Percentiles rank a stretch among this genome's conserved stretches.
phyloP scores from a whole-genome alignment of 1,140 invertebrate genomes.

The Matsumurasca onukii region DNA sequence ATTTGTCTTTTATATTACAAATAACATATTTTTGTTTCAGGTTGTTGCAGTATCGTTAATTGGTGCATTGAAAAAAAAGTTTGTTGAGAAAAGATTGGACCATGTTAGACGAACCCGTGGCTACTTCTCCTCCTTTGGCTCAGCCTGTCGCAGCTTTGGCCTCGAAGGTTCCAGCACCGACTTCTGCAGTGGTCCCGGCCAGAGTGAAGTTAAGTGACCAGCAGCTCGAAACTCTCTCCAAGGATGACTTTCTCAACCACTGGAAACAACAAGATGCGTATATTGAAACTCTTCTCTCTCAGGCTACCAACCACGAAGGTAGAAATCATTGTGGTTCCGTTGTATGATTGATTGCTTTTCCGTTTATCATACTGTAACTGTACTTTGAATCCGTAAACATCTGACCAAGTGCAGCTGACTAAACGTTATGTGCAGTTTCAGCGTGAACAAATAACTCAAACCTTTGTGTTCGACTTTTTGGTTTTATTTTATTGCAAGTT shows the following conservation, averaged over 20 bases:
- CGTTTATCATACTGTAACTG: constrained; percentile 19
- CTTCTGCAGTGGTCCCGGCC: background rate
- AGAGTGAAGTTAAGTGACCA: constrained; percentile 31
- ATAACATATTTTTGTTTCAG: too few relatives aligned
- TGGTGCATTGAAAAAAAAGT: too few relatives aligned
- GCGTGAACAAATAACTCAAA: background rate
- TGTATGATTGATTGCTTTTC: constrained; percentile 28
- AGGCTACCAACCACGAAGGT: constrained; percentile 37
- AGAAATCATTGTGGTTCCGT: constrained; percentile 35
- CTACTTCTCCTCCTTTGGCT: background rate
- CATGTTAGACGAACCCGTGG: constrained; percentile 1
- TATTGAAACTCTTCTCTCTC: constrained; percentile 35
- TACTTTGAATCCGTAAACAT: constrained; percentile 9
- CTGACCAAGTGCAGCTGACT: constrained; percentile 4
- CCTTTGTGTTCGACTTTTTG: background rate
- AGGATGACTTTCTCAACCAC: constrained; percentile 31
- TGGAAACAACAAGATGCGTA: constrained; percentile 38
- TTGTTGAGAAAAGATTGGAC: too few relatives aligned
- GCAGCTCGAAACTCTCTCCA: constrained; percentile 30
- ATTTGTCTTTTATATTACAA: too few relatives aligned
- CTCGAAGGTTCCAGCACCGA: background rate
- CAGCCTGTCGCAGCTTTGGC: background rate
- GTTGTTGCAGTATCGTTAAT: too few relatives aligned
- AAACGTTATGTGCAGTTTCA: constrained; percentile 4
- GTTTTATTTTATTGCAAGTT: background rate